Evolutionary conservation across 2,888 invertebrate species (phyloP), one percentile per base, ranked within the genome.

Genomic region (Calliopum simillimum): DNA sequence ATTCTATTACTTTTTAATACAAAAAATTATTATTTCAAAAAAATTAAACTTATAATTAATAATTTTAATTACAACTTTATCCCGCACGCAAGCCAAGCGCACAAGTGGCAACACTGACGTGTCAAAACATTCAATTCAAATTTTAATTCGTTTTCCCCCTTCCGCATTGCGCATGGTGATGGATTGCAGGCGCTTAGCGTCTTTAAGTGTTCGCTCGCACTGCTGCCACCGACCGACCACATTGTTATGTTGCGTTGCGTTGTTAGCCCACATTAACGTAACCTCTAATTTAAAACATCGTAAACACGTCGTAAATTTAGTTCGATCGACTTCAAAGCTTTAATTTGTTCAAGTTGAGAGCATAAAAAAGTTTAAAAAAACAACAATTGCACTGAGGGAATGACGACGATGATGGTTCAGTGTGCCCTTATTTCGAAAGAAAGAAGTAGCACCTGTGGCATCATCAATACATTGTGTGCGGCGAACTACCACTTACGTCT

Each of bases 221-320:
- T 33, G 33, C 33, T 33, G 33, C 33, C 33, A 8, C 33, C 33
- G n/a, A n/a, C n/a, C n/a, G n/a, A n/a, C n/a, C n/a, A n/a, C n/a
- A 33, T 33, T 33, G 33, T 33, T 33, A 33, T 33, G 33, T 33
- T 33, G 33, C n/a, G n/a, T n/a, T 75, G 80, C 80, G 76, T 79
- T 79, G 66, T 68, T 73, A 73, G 64, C 76, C 74, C 76, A 75
- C 81, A 81, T 81, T 79, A 80, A 77, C 65, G 76, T 75, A 78
- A 78, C 80, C 79, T 70, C 76, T 81, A 82, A 83, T 82, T 82
- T 79, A 75, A 77, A 76, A 75, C 77, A 80, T 80, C 78, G 80
- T 83, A 83, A 83, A 82, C 82, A 82, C 82, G 72, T 83, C 82
- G 80, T 81, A 81, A 83, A 81, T 79, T 80, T 80, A 77, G 81